Conservation (phyloP, 2,888 invertebrate species). For the Andrena fulva region DNA sequence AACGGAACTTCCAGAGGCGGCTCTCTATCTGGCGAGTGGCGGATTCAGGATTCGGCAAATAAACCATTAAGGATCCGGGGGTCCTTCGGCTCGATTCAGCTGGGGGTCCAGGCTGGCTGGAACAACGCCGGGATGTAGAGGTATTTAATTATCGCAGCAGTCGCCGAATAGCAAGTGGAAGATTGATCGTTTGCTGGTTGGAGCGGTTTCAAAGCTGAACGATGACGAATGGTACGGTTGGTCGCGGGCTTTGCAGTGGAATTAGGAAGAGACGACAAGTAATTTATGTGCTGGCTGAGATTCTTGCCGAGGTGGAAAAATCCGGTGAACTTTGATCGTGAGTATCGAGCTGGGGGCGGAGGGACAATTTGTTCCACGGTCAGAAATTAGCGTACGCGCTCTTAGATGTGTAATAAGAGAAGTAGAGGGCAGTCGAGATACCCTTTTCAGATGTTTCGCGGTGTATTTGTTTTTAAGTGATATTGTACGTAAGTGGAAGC, state of each 20-base stretch:
- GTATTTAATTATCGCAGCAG: slow-evolving; percentile 23
- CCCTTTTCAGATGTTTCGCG: too few species aligned
- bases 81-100: background rate
- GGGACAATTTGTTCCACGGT: background rate
- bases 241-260: background rate
- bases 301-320: background rate
- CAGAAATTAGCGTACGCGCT: too few species aligned
- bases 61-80: background rate
- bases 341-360: background rate
- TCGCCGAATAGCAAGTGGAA: slow-evolving; percentile 8
- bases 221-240: slow-evolving; percentile 20
- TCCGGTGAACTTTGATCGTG: background rate
- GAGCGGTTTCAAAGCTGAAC: background rate
- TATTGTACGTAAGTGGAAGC: too few species aligned
- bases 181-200: slow-evolving; percentile 21
- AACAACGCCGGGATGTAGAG: background rate
- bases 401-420: too few species aligned
- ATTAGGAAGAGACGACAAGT: slow-evolving; percentile 16
- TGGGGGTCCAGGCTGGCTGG: background rate
- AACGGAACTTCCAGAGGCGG: background rate
- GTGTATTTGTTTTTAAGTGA: too few species aligned
- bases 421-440: too few species aligned
- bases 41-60: background rate
- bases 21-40: background rate
- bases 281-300: slow-evolving; percentile 7